These are phyloP conservation scores for Acanthosepion pharaonis DNA, from an alignment of 2,888 invertebrate genomes.

Conservation along the genomic window DNA sequence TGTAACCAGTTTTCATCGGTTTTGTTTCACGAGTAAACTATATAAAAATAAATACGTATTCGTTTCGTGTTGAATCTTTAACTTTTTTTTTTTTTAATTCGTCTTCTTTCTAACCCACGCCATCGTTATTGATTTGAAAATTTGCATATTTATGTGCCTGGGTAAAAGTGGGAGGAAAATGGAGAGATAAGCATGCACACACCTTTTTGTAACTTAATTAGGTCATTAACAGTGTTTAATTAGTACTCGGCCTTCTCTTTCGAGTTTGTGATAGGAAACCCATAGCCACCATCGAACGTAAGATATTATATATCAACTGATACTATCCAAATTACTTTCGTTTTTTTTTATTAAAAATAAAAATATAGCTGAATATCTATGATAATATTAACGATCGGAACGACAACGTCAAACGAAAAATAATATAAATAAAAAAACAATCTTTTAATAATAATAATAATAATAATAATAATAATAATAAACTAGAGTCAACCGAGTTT, in stretches of 20 bases:
- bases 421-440: neutral
- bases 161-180: neutral
- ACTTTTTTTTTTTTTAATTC: neutral
- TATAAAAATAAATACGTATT: neutral
- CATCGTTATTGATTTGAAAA: neutral
- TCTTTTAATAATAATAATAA: neutral
- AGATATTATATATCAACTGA: constrained; percentile 20
- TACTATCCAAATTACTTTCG: neutral
- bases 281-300: neutral
- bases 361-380: too few species aligned
- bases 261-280: neutral
- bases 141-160: neutral
- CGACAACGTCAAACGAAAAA: neutral
- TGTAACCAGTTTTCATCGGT: neutral
- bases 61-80: neutral
- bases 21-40: neutral
- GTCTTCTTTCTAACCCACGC: neutral
- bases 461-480: neutral
- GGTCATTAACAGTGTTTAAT: neutral
- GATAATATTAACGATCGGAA: too few species aligned
- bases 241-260: neutral
- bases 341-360: neutral
- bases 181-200: neutral
- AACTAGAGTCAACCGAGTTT: neutral
- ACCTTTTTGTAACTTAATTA: neutral